Conservation (phyloP, 2,113 vertebrate genomes). For the Neodontobutis hainanensis region DNA sequence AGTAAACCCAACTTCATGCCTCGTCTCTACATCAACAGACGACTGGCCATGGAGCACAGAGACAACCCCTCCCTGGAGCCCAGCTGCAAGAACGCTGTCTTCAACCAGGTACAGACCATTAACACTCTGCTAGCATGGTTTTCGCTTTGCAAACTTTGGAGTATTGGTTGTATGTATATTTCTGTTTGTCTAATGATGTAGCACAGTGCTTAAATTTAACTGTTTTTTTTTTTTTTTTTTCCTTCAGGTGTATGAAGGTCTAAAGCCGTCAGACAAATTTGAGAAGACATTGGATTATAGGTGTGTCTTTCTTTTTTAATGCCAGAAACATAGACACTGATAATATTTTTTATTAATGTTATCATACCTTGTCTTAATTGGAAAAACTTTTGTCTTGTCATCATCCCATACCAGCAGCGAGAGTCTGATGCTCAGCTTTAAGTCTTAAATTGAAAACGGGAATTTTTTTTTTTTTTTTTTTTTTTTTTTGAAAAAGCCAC, state of each 20-base stretch:
- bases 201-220: background rate
- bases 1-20: conserved; percentile 97
- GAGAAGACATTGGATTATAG: conserved; percentile 97
- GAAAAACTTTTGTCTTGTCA: too few species aligned
- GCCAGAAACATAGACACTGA: too few species aligned
- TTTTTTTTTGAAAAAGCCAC: too few species aligned
- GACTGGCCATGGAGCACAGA: conserved; percentile 96
- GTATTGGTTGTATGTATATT: background rate
- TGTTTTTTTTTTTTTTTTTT: conserved; percentile 1
- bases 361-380: too few species aligned
- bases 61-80: conserved; percentile 91
- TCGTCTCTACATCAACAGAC: conserved; percentile 96
- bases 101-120: conserved; percentile 86
- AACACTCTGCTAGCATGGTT: too few species aligned
- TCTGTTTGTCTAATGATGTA: too few species aligned
- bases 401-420: too few species aligned
- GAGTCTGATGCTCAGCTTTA: too few species aligned
- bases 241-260: conserved; percentile 94
- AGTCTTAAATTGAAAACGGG: too few species aligned
- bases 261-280: conserved; percentile 94
- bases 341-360: too few species aligned
- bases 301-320: conserved; percentile 42
- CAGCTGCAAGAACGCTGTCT: conserved; percentile 91
- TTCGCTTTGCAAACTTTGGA: too few species aligned
- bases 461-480: too few species aligned